A percentile compares a stretch with the other conserved stretches of the same genome.
phyloP scores from a whole-genome alignment of 2,797 vertebrate genomes.

The Nannoperca australis region DNA sequence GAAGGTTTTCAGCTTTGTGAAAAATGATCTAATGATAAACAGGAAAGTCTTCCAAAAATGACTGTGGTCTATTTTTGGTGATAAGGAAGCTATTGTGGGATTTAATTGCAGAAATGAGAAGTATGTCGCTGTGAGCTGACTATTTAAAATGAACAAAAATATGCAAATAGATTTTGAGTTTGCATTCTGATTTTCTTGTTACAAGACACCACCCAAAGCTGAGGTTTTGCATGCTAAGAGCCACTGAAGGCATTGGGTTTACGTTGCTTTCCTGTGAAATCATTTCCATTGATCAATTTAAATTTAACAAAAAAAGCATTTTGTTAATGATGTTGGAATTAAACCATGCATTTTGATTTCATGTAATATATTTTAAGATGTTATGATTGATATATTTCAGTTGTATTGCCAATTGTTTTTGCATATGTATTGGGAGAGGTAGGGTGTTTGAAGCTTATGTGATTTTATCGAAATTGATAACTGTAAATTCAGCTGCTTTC shows the following conservation, averaged over 20 bases:
- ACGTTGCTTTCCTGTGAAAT: conserved; percentile 44
- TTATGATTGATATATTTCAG: conserved; percentile 45
- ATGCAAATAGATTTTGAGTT: conserved; percentile 71
- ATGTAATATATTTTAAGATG: conserved; percentile 43
- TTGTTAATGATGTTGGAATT: conserved; percentile 37
- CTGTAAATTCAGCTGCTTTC: conserved; percentile 61
- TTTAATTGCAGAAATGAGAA: conserved; percentile 41
- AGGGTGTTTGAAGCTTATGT: conserved; percentile 51
- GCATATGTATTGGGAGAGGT: conserved; percentile 35
- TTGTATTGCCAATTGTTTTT: conserved; percentile 49
- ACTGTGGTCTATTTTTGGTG: conserved; percentile 54
- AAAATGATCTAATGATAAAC: conserved; percentile 17
- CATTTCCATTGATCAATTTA: conserved; percentile 40
- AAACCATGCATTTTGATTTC: conserved; percentile 47
- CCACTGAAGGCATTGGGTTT: conserved; percentile 34
- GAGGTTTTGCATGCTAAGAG: conserved; percentile 59
- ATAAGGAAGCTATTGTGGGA: conserved; percentile 28
- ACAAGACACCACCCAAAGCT: conserved; percentile 40
- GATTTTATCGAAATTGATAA: conserved; percentile 52
- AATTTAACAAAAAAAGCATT: conserved; percentile 15
- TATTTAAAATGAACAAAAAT: conserved; percentile 61
- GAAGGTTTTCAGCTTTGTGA: conserved; percentile 41
- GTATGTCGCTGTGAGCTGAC: conserved; percentile 34
- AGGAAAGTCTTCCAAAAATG: conserved; percentile 35
- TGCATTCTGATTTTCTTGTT: conserved; percentile 41